These are phyloP conservation scores for Theocolax elegans DNA, from an alignment of 1,140 invertebrate genomes.

Conservation along the genomic window DNA sequence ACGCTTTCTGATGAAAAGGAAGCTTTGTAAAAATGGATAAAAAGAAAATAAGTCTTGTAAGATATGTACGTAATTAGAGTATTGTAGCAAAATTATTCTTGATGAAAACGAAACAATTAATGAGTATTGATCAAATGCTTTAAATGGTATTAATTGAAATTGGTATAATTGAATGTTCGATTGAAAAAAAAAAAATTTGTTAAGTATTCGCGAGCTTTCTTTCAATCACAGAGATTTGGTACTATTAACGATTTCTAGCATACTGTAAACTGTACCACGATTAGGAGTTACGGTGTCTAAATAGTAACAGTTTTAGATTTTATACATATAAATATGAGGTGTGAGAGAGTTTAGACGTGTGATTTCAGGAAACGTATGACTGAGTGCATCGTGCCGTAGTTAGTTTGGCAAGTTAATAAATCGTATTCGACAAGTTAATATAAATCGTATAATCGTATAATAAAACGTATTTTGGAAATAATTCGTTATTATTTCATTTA, in stretches of 20 bases:
- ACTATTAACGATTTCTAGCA: constrained; percentile 51
- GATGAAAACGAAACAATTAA: neutral
- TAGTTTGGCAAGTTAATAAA: constrained; percentile 59
- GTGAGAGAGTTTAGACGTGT: constrained; percentile 46
- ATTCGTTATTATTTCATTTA: constrained; percentile 27
- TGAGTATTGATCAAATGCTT: too few species aligned
- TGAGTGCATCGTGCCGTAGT: constrained; percentile 50
- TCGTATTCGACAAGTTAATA: constrained; percentile 42
- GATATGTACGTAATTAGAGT: neutral
- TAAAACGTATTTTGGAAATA: constrained; percentile 58
- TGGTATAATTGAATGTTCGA: too few species aligned
- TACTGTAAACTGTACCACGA: constrained; percentile 55
- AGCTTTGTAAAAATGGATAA: neutral
- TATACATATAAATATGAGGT: constrained; percentile 48
- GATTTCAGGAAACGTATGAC: constrained; percentile 41
- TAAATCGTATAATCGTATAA: constrained; percentile 39
- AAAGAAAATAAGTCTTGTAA: neutral
- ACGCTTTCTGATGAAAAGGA: neutral
- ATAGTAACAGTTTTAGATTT: constrained; percentile 59
- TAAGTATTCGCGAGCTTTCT: constrained; percentile 13
- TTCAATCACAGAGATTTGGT: constrained; percentile 50
- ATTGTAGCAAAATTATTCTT: neutral
- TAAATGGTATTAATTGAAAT: too few species aligned
- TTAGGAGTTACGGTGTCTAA: constrained; percentile 58
- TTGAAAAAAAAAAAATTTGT: too few species aligned